Base-by-base conservation (phyloP, 1,140 invertebrate species). In the Epicauta chinensis region DNA sequence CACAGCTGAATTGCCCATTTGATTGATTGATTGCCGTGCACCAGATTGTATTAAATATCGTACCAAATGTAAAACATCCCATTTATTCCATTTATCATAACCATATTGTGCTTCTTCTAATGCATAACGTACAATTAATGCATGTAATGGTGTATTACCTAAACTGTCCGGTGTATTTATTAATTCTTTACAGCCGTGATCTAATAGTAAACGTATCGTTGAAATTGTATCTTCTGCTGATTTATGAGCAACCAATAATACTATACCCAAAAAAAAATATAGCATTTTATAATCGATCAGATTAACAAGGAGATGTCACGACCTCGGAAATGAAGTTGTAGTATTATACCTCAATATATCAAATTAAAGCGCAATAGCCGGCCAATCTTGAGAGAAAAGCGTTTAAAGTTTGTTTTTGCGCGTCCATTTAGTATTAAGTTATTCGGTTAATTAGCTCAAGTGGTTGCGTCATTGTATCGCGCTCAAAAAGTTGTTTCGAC, bases 151-250 rank as follows among this genome's bases (percentile, higher is more conserved):
- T 57, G 79, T 74, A 71, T 86, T 78, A 55, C 84, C 82, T 41
- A 86, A 71, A 37, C 78, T 81, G 63, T 87, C 84, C 0, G 83
- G 79, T 32, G 81, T 79, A 63, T 87, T 86, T n/a, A 86, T 84
- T 12, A 84, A 67, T 54, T 85, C 82, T 61, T 81, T 78, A 42
- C 83, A 79, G 2, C 81, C 83, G 42, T 82, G 76, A 51, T 85
- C 81, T 3, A 87, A 61, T 11, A 87, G 64, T 7, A 86, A 68
- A 51, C 82, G 77, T 16, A 82, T 73, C 0, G 81, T 84, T 29
- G 74, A 72, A 17, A 86, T 69, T 0, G 83, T 84, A 60, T 85
- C 83, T 58, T 85, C 83, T 0, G 84, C 82, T 7, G 78, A 78
- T 59, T 85, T 86, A 53, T 81, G 74, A 4, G 79, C 80, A 12